A percentile compares a stretch with the other conserved stretches of the same genome.
phyloP scores from a whole-genome alignment of 35 echinoderm and acorn worm genomes.

The Holothuria glaberrima region DNA sequence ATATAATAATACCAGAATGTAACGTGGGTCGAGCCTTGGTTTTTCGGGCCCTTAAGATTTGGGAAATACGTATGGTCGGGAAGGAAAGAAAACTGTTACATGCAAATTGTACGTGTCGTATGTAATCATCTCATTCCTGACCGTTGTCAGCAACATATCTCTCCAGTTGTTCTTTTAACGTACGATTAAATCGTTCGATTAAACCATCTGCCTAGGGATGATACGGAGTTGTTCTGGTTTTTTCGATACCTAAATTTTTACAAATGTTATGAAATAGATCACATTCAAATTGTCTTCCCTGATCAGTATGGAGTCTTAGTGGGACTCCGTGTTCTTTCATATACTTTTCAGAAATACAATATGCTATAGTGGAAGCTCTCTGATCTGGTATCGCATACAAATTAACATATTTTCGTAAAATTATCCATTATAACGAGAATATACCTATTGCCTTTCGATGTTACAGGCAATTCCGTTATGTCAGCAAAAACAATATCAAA shows the following conservation, averaged over 20 bases:
- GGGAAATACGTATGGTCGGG: no score
- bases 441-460: no score
- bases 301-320: neutral
- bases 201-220: no score
- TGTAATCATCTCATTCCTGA: slow-evolving; percentile 13
- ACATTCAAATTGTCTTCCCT: neutral
- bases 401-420: neutral
- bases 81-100: neutral
- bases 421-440: no score
- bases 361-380: neutral
- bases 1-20: no score
- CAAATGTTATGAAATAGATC: slow-evolving; percentile 14
- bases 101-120: neutral
- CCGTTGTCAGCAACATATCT: slow-evolving; percentile 1
- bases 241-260: slow-evolving; percentile 2
- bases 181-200: no score
- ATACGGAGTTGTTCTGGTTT: no score
- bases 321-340: neutral
- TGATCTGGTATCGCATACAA: no score
- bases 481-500: no score
- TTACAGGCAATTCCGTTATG: no score
- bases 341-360: slow-evolving; percentile 9
- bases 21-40: no score
- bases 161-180: slow-evolving; percentile 1
- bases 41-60: no score